Evolutionary conservation across 2,113 vertebrate species (phyloP).

Genomic region (Forbesichthys papilliferus): DNA sequence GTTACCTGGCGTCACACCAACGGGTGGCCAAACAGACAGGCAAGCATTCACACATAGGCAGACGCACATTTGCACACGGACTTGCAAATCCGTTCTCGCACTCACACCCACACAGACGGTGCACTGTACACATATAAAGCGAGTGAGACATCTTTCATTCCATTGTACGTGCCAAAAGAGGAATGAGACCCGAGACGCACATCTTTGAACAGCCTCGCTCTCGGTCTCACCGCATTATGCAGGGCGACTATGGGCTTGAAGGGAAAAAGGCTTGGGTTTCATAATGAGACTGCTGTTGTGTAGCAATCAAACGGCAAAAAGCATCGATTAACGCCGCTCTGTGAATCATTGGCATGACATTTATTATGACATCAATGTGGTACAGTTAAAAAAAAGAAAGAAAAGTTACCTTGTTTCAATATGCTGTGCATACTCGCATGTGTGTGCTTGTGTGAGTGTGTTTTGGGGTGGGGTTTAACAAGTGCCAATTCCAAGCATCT

Average conservation of each 20-base stretch:
- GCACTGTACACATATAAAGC: slow-evolving; percentile 15
- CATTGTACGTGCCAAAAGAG: slow-evolving; percentile 20
- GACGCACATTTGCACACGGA: slow-evolving; percentile 9
- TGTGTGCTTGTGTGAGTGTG: slow-evolving; percentile 1
- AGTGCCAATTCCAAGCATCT: too few relatives aligned
- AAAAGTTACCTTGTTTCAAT: slow-evolving; percentile 30
- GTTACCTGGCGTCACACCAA: slow-evolving; percentile 20
- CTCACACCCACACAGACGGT: slow-evolving; percentile 13
- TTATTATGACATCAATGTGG: slow-evolving; percentile 34
- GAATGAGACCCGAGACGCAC: slow-evolving; percentile 34
- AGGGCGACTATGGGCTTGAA: slow-evolving; percentile 2
- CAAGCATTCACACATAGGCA: background rate
- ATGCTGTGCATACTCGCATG: background rate
- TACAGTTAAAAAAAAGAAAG: too few relatives aligned
- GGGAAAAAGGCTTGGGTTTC: slow-evolving; percentile 5
- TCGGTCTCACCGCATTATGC: slow-evolving; percentile 38
- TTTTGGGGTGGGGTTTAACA: too few relatives aligned
- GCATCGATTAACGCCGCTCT: slow-evolving; percentile 51
- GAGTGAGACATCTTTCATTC: slow-evolving; percentile 41
- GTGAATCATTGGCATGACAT: slow-evolving; percentile 58
- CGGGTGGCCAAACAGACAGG: slow-evolving; percentile 15
- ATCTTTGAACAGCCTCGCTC: slow-evolving; percentile 27
- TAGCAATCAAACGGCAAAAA: slow-evolving; percentile 46
- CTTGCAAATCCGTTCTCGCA: background rate
- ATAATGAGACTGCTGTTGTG: background rate